Conservation (phyloP, 2,797 vertebrate genomes). For the Platyrinchus mystaceus region DNA sequence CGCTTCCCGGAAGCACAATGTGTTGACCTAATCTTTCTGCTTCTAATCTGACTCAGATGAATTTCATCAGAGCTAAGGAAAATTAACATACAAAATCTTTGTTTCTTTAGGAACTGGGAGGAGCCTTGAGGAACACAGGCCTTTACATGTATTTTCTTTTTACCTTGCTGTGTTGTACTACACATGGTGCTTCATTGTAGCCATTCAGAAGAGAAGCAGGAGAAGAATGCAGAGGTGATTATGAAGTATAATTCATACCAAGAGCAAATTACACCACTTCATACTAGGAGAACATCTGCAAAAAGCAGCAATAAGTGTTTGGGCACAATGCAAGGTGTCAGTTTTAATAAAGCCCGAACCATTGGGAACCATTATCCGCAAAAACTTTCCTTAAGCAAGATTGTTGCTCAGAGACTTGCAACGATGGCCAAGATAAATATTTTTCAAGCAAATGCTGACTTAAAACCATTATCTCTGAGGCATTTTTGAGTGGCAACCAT, state of each 20-base stretch:
- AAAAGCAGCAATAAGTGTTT: neutral
- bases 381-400: slow-evolving; percentile 4
- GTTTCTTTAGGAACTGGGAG: neutral
- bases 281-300: slow-evolving; percentile 20
- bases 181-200: neutral
- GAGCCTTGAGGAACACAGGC: neutral
- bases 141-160: neutral
- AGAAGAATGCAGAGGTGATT: slow-evolving; percentile 39
- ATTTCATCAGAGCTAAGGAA: neutral
- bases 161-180: neutral
- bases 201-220: slow-evolving; percentile 4
- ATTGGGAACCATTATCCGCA: accelerated
- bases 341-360: neutral
- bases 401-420: neutral
- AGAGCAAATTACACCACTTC: slow-evolving; percentile 47
- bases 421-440: neutral
- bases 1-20: neutral
- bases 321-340: neutral
- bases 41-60: neutral
- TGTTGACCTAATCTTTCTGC: neutral
- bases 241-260: slow-evolving; percentile 25
- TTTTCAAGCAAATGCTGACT: neutral
- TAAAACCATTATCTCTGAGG: neutral
- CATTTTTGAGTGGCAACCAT: neutral
- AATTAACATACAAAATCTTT: neutral